Percentiles rank a stretch among this genome's conserved stretches.
Conservation (phyloP, 2,888 invertebrate genomes). For the Aquatica leii region DNA sequence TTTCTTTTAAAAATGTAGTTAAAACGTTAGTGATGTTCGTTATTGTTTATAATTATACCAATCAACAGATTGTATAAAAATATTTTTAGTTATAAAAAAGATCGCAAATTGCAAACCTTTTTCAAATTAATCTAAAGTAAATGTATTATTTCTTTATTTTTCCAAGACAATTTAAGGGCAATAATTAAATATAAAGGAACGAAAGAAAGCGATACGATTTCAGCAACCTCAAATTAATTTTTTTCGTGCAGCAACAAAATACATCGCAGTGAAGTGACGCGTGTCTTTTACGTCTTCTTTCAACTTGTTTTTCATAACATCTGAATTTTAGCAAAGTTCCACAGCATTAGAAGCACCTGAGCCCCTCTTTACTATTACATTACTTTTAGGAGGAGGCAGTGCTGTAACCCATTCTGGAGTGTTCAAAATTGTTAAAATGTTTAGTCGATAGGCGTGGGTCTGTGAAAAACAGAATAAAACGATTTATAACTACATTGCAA, state of each 20-base stretch:
- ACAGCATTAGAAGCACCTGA: slow-evolving; percentile 37
- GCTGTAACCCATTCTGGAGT: slow-evolving; percentile 14
- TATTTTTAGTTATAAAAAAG: no score
- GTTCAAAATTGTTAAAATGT: slow-evolving; percentile 29
- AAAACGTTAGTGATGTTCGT: no score
- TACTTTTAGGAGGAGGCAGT: slow-evolving; percentile 11
- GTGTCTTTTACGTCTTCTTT: slow-evolving; percentile 19
- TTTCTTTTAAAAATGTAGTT: no score
- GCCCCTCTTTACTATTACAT: slow-evolving; percentile 26
- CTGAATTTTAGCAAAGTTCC: slow-evolving; percentile 36
- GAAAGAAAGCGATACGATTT: no score
- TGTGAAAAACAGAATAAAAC: slow-evolving; percentile 23
- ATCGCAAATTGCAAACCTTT: no score
- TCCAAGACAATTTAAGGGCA: no score
- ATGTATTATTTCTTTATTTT: no score
- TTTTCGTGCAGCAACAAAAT: not conserved
- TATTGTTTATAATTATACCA: no score
- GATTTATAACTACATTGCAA: slow-evolving; percentile 34
- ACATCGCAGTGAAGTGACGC: not conserved
- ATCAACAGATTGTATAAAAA: no score
- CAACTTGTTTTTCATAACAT: slow-evolving; percentile 18
- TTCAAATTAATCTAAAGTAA: no score
- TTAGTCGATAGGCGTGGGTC: slow-evolving; percentile 26
- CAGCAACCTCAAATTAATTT: no score
- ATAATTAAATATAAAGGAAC: no score